phyloP scores from a whole-genome alignment of 2,113 vertebrate species.

The Maccullochella peelii region DNA sequence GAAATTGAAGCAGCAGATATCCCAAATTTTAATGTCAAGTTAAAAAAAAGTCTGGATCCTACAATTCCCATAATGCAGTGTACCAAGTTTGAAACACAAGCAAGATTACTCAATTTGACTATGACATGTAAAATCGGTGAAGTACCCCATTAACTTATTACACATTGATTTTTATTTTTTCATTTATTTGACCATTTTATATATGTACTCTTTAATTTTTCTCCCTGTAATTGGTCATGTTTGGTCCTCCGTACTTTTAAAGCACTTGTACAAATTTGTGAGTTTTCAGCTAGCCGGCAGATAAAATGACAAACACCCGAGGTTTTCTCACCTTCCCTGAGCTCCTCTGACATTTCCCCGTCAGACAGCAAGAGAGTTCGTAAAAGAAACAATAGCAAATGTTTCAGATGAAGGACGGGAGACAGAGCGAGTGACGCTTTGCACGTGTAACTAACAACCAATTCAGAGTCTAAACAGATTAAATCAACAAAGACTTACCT shows the following conservation, averaged over 20 bases:
- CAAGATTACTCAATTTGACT: not conserved
- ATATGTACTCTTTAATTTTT: not conserved
- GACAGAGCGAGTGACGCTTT: not conserved
- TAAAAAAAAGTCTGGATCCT: not conserved
- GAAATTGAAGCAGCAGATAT: not conserved
- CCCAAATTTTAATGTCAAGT: not conserved
- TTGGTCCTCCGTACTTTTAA: not conserved
- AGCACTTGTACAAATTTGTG: not conserved
- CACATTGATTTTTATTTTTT: not conserved
- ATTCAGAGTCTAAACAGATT: not conserved
- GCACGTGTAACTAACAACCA: not conserved
- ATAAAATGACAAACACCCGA: not conserved
- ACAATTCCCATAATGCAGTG: not conserved
- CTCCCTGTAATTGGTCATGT: not conserved
- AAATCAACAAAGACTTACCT: slow-evolving; percentile 82
- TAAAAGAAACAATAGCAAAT: slow-evolving; percentile 7
- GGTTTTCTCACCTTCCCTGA: slow-evolving; percentile 89
- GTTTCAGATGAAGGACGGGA: not conserved
- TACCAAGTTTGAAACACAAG: not conserved
- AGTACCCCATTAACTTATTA: not conserved
- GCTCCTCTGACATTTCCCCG: slow-evolving; percentile 87
- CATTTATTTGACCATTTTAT: not conserved
- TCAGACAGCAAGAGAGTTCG: slow-evolving; percentile 17
- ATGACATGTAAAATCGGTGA: not conserved
- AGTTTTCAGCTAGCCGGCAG: not conserved